phyloP scores from a whole-genome alignment of 2,888 invertebrate genomes.

The Melinaea menophilus region DNA sequence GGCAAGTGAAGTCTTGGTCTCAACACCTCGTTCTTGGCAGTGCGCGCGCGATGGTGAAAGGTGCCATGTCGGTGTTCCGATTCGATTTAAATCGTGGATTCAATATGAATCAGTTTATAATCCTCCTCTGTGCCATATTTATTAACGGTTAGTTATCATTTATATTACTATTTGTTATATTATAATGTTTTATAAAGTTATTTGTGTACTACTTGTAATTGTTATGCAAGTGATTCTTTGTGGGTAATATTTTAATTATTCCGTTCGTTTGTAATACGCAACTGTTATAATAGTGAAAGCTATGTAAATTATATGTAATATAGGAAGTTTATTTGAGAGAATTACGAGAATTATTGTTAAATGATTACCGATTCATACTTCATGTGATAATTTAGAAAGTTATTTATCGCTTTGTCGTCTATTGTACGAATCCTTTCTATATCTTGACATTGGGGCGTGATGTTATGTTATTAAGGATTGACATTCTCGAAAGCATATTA shows the following conservation, averaged over 20 bases:
- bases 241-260: constrained; percentile 36
- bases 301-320: constrained; percentile 43
- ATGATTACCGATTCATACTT: constrained; percentile 20
- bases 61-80: constrained; percentile 57
- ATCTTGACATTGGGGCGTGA: constrained; percentile 70
- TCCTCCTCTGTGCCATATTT: constrained; percentile 64
- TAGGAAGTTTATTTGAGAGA: constrained; percentile 25
- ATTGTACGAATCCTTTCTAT: constrained; percentile 48
- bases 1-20: constrained; percentile 33
- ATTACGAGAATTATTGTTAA: constrained; percentile 25
- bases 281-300: constrained; percentile 66
- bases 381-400: constrained; percentile 36
- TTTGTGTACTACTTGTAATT: constrained; percentile 37
- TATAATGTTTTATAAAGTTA: constrained; percentile 19
- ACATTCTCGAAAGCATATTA: constrained; percentile 37
- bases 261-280: constrained; percentile 54
- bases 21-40: constrained; percentile 43
- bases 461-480: constrained; percentile 47
- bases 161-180: constrained; percentile 29
- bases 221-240: constrained; percentile 63
- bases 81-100: constrained; percentile 44
- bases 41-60: constrained; percentile 73
- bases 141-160: constrained; percentile 61
- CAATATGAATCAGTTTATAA: constrained; percentile 58
- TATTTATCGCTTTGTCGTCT: background rate